phyloP scores from a whole-genome alignment of 2,113 vertebrate genomes.

The Cynoglossus semilaevis region DNA sequence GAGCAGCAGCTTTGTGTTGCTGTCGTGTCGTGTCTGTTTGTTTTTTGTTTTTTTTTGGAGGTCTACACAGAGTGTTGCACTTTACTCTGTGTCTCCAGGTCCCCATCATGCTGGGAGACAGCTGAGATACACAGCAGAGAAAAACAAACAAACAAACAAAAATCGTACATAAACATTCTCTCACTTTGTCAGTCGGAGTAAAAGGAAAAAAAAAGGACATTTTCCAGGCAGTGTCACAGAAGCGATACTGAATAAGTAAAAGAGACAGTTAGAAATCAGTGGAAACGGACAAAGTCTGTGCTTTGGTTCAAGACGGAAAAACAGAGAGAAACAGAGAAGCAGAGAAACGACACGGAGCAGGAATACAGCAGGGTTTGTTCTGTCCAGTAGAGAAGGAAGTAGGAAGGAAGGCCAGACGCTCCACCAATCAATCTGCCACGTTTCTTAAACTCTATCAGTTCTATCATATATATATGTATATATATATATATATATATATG shows the following conservation, averaged over 20 bases:
- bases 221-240: constrained; percentile 36
- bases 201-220: constrained; percentile 19
- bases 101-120: constrained; percentile 60
- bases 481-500: too few relatives aligned
- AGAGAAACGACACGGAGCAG: constrained; percentile 33
- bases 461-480: too few relatives aligned
- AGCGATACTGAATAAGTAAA: constrained; percentile 14
- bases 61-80: constrained; percentile 47
- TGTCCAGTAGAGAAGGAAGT: constrained; percentile 40
- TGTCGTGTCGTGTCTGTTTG: constrained; percentile 14
- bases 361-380: constrained; percentile 25
- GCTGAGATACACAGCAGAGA: constrained; percentile 49
- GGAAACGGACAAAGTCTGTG: constrained; percentile 49
- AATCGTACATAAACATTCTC: constrained; percentile 61
- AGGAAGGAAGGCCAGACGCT: constrained; percentile 26
- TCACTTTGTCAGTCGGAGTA: constrained; percentile 52
- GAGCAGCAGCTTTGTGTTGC: constrained; percentile 18
- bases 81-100: constrained; percentile 30
- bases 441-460: too few relatives aligned
- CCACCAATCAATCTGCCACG: too few relatives aligned
- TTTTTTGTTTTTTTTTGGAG: constrained; percentile 35
- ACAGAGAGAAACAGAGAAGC: too few relatives aligned
- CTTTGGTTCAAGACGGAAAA: constrained; percentile 45
- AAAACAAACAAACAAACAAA: too few relatives aligned
- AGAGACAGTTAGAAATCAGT: constrained; percentile 37